These are phyloP conservation scores for Rhynchophorus ferrugineus DNA, from an alignment of 1,140 invertebrate genomes.

Conservation along the genomic window DNA sequence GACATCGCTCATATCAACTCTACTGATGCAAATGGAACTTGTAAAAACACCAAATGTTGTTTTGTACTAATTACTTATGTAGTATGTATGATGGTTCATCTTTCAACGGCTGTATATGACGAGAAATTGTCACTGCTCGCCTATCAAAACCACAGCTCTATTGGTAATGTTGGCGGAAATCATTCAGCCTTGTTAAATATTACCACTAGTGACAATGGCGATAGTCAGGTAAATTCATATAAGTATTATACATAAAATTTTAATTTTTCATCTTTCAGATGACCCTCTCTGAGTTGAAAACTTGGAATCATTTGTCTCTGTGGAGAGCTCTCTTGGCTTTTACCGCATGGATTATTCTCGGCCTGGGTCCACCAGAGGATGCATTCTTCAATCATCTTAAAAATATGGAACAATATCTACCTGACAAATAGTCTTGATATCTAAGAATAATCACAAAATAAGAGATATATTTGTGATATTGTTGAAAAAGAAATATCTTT, in stretches of 20 bases:
- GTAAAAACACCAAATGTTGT: constrained; percentile 32
- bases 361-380: constrained; percentile 32
- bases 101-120: constrained; percentile 33
- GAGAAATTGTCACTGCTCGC: constrained; percentile 34
- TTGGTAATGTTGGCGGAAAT: constrained; percentile 6
- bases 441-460: constrained; percentile 5
- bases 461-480: constrained; percentile 9
- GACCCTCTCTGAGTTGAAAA: constrained; percentile 28
- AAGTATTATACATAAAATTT: too few relatives aligned
- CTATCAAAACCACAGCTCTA: constrained; percentile 24
- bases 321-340: constrained; percentile 36
- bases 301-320: constrained; percentile 38
- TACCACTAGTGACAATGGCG: neutral
- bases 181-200: constrained; percentile 5
- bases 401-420: constrained; percentile 32
- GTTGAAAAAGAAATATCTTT: constrained; percentile 3
- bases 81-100: constrained; percentile 32
- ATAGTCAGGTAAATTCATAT: constrained; percentile 3
- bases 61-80: constrained; percentile 35
- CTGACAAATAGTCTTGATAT: constrained; percentile 14
- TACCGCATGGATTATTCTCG: constrained; percentile 37
- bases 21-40: constrained; percentile 29
- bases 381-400: constrained; percentile 34
- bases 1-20: constrained; percentile 33
- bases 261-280: too few relatives aligned